Base-by-base conservation (phyloP, 2,888 invertebrate species). In the Spialia ferax region DNA sequence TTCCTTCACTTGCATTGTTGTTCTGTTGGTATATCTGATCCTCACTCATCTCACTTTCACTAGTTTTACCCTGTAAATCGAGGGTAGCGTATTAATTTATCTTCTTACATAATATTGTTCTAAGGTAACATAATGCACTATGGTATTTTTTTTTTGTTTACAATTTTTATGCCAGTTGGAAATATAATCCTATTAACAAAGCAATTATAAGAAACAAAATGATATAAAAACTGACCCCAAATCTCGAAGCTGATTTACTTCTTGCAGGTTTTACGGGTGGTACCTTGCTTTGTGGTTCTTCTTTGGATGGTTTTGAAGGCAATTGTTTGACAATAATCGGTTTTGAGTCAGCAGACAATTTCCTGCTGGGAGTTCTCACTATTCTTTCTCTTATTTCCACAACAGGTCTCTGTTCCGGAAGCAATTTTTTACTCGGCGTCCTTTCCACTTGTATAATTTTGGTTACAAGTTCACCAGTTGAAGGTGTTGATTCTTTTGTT, bases 41-140 rank as follows among this genome's bases (percentile, higher is more conserved):
- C 78, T 94, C 94, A 87, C 94, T 94, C 94, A 94, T 93, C 82
- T 94, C 94, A 91, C 94, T 94, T 83, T 94, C 94, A 93, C 94
- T 94, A 87, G 93, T 94, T 80, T 93, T 93, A 86, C 83, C 93
- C 94, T 94, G 93, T 79, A 93, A 93, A 93, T 71, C 42, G 69
- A 15, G 63, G 71, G 42, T 54, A 66, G 61, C 71, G 67, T 48
- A 66, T 69, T 69, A 65, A 48, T 55, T 74, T 77, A 76, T 85
- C 79, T 80, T 82, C 81, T 82, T 80, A 79, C 73, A 55, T 61
- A 61, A 60, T 38, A 45, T 22, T 11, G n/a, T 45, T 35, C 26
- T 61, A 67, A 32, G 1, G 11, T 32, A 22, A 45, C 15, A 13
- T 45, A 56, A 42, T 60, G 35, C 74, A 78, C 22, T 80, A 74